Base-by-base conservation (phyloP, 2,113 vertebrate species). In the Rhombomys opimus region DNA sequence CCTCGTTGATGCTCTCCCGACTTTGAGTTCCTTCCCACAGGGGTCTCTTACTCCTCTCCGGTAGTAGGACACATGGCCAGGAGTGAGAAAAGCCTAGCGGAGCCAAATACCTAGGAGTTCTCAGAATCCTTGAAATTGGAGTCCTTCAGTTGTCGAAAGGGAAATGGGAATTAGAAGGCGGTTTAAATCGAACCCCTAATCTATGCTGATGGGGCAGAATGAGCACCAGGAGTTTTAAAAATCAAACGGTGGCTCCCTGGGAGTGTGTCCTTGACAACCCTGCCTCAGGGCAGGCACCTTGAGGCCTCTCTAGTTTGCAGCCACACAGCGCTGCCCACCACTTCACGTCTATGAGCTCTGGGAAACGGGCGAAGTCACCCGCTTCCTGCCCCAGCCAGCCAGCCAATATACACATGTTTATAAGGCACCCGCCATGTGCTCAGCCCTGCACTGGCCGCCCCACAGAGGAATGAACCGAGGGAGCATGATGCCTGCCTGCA, bases 1-100 rank as follows among this genome's bases (percentile, higher is more conserved):
- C 32, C n/a, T 18, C 5, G 0, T n/a, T 57, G n/a, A 13, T 8
- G 13, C 46, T 13, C 38, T 17, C 6, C 30, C 0, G 8, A 38
- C 32, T 89, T 57, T 13, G 68, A 72, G 35, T 59, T 38, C 63
- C 23, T 81, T 61, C 32, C 46, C 70, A 70, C 41, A 70, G 65
- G 46, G 46, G 65, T 54, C 46, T n/a, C 54, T 54, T 30, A 25
- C 20, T 67, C 46, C 20, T 2, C 22, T 82, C 50, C 52, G 22
- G 1, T 13, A 41, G 46, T 3, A n/a, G 76, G 25, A 54, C 22
- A 50, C 0, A 15, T 41, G 22, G 38, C 3, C 8, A 32, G 11
- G n/a, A 30, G 32, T 68, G 41, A 52, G n/a, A 50, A 80, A 72
- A 72, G 23, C 3, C 15, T 35, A 32, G 35, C 38, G 13, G 7